Base-by-base conservation (phyloP, 2,113 vertebrate genomes). In the Phainopepla nitens region DNA sequence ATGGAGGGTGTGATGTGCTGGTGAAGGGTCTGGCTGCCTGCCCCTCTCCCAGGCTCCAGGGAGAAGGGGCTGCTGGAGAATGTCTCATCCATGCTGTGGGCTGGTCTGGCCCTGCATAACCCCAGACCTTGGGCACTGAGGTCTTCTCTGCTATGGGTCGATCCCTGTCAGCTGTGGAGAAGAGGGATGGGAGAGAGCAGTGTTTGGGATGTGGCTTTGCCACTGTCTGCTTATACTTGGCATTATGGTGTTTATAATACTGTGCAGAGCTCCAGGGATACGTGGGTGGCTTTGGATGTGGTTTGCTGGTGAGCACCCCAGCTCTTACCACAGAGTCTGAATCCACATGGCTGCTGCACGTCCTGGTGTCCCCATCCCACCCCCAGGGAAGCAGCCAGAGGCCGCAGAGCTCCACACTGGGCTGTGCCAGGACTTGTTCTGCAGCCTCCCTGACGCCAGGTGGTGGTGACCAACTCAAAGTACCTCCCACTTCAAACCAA, bases 381-480 rank as follows among this genome's bases (percentile, higher is more conserved):
- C 22, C 21, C 31, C 0, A 10, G n/a, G 42, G 35, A 45, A 56
- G 57, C 49, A 73, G 72, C 70, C 0, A 8, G 53, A 71, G 41
- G 42, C 75, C 33, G 2, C 1, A 0, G 56, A 85, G 82, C 71
- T 64, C 35, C 33, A 31, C 1, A 0, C 36, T 0, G 28, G 50
- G 90, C 62, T 75, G 41, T 88, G 85, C 88, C 3, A 4, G 80
- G 60, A 58, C 89, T 87, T 93, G 91, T 62, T 58, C 68, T 66
- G 61, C 68, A 77, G 72, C 75, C 10, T 7, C 84, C 51, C 39
- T 0, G 44, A 39, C 3, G 20, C 69, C 53, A 28, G 47, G 56
- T 82, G 66, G 44, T 93, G 85, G 53, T 89, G 94, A 81, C 93
- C 93, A 60, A 29, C 51, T 29, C n/a, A 22, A 47, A n/a, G 36